phyloP scores from a whole-genome alignment of 2,888 invertebrate species.

The Siphlonurus alternatus region DNA sequence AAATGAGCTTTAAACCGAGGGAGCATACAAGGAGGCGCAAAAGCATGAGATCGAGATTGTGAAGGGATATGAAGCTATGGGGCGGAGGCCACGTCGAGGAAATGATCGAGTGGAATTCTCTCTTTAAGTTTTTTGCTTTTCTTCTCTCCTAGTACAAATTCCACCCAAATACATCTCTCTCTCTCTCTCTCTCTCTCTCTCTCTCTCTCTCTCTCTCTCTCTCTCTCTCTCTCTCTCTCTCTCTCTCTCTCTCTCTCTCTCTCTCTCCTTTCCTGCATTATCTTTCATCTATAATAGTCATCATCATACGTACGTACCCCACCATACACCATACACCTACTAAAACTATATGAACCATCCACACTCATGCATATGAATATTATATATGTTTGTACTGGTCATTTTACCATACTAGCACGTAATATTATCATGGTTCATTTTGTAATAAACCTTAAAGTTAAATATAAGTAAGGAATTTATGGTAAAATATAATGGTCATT shows the following conservation, averaged over 20 bases:
- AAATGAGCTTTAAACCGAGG: neutral
- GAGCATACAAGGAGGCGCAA: neutral
- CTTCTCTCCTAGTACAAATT: neutral
- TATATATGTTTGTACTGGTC: neutral
- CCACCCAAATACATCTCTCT: constrained; percentile 9
- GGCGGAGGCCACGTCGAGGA: no score
- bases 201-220: constrained; percentile 10
- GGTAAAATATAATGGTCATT: neutral
- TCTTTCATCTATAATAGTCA: no score
- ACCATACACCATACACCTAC: neutral
- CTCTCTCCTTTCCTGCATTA: no score
- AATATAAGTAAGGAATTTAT: neutral
- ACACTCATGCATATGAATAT: neutral
- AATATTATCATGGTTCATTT: neutral
- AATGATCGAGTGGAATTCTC: neutral
- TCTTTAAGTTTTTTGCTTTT: neutral
- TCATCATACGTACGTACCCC: no score
- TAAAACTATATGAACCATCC: neutral
- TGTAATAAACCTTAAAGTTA: neutral
- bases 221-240: no score
- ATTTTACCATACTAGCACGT: neutral
- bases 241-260: no score
- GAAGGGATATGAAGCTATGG: no score
- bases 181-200: constrained; percentile 10
- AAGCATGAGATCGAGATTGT: neutral